Conservation (phyloP, 2,888 invertebrate genomes). For the Icerya purchasi region DNA sequence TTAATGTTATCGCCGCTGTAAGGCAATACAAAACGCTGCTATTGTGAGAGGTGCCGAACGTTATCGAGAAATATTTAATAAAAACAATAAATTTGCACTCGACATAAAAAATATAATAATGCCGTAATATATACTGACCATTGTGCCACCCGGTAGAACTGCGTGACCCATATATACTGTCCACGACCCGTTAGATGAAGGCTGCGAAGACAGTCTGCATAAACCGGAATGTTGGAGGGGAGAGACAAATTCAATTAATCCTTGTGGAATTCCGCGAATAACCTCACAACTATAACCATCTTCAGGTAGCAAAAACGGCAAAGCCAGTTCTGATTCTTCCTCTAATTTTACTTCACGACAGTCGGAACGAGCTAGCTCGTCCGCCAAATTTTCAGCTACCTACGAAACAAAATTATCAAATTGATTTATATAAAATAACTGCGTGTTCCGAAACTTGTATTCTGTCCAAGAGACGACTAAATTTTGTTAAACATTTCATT, state of each 20-base stretch:
- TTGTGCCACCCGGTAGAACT: neutral
- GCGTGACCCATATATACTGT: conserved; percentile 50
- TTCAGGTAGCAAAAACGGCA: conserved; percentile 82
- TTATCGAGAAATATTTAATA: no score
- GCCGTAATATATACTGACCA: neutral
- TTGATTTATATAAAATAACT: no score
- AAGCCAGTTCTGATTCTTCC: conserved; percentile 72
- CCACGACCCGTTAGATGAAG: conserved; percentile 80
- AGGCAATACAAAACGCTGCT: no score
- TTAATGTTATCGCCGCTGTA: no score
- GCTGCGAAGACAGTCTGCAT: conserved; percentile 75
- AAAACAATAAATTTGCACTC: no score
- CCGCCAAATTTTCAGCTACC: conserved; percentile 72
- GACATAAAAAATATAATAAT: no score
- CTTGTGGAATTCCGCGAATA: conserved; percentile 75
- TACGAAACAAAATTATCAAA: no score
- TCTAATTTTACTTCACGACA: conserved; percentile 69
- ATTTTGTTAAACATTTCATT: no score
- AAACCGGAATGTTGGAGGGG: conserved; percentile 65
- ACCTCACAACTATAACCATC: conserved; percentile 97
- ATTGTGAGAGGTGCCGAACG: no score
- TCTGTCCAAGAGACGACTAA: no score
- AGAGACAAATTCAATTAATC: conserved; percentile 65
- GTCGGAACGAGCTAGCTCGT: conserved; percentile 73
- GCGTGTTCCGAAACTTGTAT: no score